Base-by-base conservation (phyloP, 2,888 invertebrate genomes). In the Parelbella ahira region DNA sequence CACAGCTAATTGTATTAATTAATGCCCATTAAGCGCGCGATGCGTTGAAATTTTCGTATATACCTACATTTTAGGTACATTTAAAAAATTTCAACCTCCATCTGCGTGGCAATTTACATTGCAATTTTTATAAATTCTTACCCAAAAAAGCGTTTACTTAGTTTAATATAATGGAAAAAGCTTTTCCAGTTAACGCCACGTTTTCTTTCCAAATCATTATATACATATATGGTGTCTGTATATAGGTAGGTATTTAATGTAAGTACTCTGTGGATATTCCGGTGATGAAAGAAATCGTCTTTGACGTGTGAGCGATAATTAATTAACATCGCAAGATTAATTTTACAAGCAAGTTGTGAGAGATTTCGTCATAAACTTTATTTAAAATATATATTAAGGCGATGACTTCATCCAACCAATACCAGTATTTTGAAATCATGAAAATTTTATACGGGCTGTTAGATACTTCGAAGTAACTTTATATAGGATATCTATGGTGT, bases 1-100 rank as follows among this genome's bases (percentile, higher is more conserved):
- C 76, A 63, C 64, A 66, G 71, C 79, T 86, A 86, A 87, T 87
- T 87, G 84, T 84, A 83, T 82, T 86, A 84, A 86, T 87, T 82
- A 86, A 73, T 77, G 75, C 56, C 68, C 81, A 82, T 84, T 84
- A 80, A 71, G 56, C 72, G 72, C 68, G 70, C n/a, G 76, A 80
- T 79, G 74, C 76, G 72, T 73, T 67, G 62, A 64, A 66, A 65
- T 58, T 62, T 66, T 70, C 66, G 69, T 74, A 51, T 29, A 44
- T 48, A 44, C 63, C 60, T 49, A 47, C 63, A 60, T 66, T 72
- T 68, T 61, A 55, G n/a, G 53, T 54, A 50, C 54, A 67, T 71
- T 71, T 64, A 54, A 55, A 54, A 60, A 60, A 67, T 64, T 54
- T 63, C 70, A 61, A 68, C 53, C 45, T 49, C 37, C 29, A 45